A percentile compares a stretch with the other conserved stretches of the same genome.
Conservation (phyloP, 2,797 vertebrate genomes). For the Ptychadena robeensis region DNA sequence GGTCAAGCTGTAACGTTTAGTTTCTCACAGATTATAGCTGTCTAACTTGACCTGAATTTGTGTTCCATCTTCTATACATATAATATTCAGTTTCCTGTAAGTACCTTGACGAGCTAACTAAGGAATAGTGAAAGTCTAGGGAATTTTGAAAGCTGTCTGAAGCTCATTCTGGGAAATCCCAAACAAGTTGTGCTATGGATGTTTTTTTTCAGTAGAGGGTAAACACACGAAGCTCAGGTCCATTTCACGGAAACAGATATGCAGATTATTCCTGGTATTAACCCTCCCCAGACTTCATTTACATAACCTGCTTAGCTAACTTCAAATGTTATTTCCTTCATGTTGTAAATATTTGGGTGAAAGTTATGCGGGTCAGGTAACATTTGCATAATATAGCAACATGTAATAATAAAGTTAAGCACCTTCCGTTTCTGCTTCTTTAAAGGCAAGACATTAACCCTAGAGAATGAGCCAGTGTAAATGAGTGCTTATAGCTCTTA, state of each 20-base stretch:
- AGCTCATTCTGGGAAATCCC: neutral
- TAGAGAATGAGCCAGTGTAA: no score
- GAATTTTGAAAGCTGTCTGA: neutral
- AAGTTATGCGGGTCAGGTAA: neutral
- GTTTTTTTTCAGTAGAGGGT: neutral
- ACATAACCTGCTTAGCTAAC: neutral
- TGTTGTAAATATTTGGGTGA: neutral
- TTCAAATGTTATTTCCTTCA: neutral
- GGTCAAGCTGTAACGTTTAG: neutral
- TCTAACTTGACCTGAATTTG: no score
- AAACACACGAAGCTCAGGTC: neutral
- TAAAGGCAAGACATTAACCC: no score
- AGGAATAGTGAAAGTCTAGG: neutral
- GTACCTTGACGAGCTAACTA: neutral
- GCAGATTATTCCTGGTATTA: neutral
- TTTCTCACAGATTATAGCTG: neutral
- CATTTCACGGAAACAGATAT: neutral
- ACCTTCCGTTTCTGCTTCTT: no score
- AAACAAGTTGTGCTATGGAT: neutral
- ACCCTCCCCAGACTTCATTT: neutral
- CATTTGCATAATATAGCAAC: neutral
- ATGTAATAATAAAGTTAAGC: no score
- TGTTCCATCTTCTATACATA: neutral
- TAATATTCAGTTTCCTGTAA: neutral
- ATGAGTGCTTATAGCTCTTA: no score